These are phyloP conservation scores for Himalopsyche phryganea DNA, from an alignment of 1,140 invertebrate genomes.

Conservation along the genomic window DNA sequence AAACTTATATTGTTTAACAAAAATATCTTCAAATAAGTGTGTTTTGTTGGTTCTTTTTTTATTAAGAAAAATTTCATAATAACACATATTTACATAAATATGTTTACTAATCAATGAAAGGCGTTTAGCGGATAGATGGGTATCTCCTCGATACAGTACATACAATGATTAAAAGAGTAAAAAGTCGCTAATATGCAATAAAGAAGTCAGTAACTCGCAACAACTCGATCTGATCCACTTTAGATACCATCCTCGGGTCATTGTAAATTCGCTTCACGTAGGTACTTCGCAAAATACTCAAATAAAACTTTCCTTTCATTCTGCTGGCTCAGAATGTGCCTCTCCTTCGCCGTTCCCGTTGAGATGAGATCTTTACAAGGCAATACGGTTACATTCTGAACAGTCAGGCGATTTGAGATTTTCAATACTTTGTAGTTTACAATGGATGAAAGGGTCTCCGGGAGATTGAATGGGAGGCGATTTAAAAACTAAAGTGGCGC, in stretches of 20 bases:
- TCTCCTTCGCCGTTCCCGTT: background rate
- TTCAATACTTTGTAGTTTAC: constrained; percentile 34
- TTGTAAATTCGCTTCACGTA: constrained; percentile 28
- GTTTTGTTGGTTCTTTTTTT: no score
- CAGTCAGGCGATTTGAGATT: constrained; percentile 13
- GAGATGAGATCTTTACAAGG: background rate
- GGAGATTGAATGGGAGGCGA: constrained; percentile 30
- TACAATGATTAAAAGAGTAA: no score
- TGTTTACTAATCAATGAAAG: no score
- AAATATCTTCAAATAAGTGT: no score
- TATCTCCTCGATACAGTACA: no score
- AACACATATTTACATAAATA: no score
- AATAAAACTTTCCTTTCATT: constrained; percentile 26
- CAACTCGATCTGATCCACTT: constrained; percentile 21
- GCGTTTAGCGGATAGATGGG: no score
- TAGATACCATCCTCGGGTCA: constrained; percentile 22
- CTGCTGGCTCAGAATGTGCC: background rate
- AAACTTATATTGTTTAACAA: no score
- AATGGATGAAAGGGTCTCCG: constrained; percentile 19
- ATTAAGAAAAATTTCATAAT: no score
- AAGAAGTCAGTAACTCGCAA: constrained; percentile 4
- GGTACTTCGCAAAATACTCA: constrained; percentile 27
- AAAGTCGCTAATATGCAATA: background rate
- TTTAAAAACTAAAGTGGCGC: constrained; percentile 34
- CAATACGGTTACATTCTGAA: background rate